Percentiles rank a stretch among this genome's conserved stretches.
Evolutionary conservation across 2,888 invertebrate genomes (phyloP).

Genomic region (Phlogophora meticulosa): DNA sequence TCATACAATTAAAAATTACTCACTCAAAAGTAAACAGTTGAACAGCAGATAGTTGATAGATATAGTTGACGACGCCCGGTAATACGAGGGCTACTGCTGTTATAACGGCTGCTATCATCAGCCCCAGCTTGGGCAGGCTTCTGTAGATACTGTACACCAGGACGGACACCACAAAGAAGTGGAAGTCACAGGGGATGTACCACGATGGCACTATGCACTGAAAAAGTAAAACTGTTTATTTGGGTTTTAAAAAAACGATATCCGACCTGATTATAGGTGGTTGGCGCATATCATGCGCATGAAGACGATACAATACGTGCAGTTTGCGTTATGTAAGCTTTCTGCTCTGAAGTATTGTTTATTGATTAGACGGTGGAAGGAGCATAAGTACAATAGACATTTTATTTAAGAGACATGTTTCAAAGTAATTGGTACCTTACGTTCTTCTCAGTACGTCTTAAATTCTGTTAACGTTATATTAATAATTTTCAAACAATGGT

Average conservation of each 20-base stretch:
- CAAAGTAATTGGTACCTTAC: slow-evolving; percentile 34
- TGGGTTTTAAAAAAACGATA: no score
- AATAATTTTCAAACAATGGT: no score
- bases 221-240: slow-evolving; percentile 53
- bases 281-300: no score
- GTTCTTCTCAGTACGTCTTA: slow-evolving; percentile 9
- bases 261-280: no score
- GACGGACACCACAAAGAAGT: slow-evolving; percentile 92
- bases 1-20: slow-evolving; percentile 69
- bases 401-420: slow-evolving; percentile 49
- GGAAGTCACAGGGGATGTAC: slow-evolving; percentile 94
- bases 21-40: slow-evolving; percentile 91
- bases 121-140: slow-evolving; percentile 79
- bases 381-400: slow-evolving; percentile 28
- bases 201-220: slow-evolving; percentile 93
- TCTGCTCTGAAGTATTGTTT: no score
- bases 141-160: slow-evolving; percentile 86
- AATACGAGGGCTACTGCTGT: slow-evolving; percentile 83
- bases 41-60: slow-evolving; percentile 87
- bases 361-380: slow-evolving; percentile 36
- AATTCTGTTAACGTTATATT: slow-evolving; percentile 21
- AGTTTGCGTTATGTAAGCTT: no score
- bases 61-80: slow-evolving; percentile 90
- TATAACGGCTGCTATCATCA: slow-evolving; percentile 77
- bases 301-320: no score